Evolutionary conservation across 2,888 invertebrate genomes (phyloP), one percentile per base, ranked within the genome.

Genomic region (Drosophila neutralis): DNA sequence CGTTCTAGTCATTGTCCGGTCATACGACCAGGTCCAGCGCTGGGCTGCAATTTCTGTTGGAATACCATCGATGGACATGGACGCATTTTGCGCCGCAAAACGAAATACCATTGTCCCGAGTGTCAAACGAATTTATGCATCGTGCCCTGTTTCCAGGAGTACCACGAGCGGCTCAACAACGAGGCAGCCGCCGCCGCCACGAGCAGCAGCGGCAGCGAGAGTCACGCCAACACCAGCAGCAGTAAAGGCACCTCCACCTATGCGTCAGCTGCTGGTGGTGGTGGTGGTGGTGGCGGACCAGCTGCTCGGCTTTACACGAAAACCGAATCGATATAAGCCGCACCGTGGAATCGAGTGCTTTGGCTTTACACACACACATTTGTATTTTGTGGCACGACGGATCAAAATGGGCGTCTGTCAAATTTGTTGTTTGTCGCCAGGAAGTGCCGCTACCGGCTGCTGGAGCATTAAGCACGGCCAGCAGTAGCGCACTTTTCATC

Each of bases 31-130:
- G 97, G 97, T 0, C 97, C 97, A 7, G 97, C 97, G 4, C 93
- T 97, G 74, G 97, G 97, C 81, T 97, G 97, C 93, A 97, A 97
- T 93, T 97, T 96, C 92, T 97, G 97, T 93, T 97, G 97, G 97
- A 97, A 97, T 92, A 97, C 97, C 0, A 96, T 97, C 53, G 97
- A 97, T 92, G 95, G 95, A 53, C 96, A 96, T 93, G 97, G 97
- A 42, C 94, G 97, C 78, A 97, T 97, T 87, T 94, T 97, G 59
- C 94, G 97, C 53, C 94, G 97, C 70, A 97, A 97, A 93, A 97
- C 97, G 2, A 97, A 97, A 92, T 97, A 97, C 93, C 97, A 97
- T 91, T 97, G 97, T 93, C 97, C 97, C 0, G 97, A 97, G 92
- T 97, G 97, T 92, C 96, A 97, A 93, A 97, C 96, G 73, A 97